Percentiles rank a stretch among this genome's conserved stretches.
Conservation (phyloP, 2,797 vertebrate species). For the Trematomus bernacchii region DNA sequence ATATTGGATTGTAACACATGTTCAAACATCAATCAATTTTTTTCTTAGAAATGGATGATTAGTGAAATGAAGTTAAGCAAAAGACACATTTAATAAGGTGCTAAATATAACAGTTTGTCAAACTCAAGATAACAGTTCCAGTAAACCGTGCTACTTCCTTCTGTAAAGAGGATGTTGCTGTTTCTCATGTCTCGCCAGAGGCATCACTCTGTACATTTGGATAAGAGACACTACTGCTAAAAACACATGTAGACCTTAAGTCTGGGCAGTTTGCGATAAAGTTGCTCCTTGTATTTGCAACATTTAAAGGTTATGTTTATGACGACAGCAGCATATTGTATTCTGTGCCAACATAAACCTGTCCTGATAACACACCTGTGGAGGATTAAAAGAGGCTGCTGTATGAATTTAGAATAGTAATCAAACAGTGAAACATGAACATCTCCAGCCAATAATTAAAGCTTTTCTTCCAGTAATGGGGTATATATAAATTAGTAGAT, state of each 20-base stretch:
- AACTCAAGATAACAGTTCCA: constrained; percentile 15
- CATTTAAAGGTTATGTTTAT: background rate
- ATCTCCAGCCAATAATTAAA: background rate
- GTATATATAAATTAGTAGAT: constrained; percentile 4
- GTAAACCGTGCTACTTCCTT: background rate
- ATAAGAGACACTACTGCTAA: background rate
- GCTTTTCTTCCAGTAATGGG: background rate
- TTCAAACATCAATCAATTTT: too few species aligned
- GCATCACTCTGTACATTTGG: background rate
- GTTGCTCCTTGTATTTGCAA: background rate
- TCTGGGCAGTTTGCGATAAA: background rate
- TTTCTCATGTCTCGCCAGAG: background rate
- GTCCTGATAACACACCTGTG: background rate
- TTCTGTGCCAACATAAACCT: background rate
- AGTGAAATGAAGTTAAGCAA: background rate
- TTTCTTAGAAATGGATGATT: background rate
- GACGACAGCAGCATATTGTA: background rate
- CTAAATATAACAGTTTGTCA: constrained; percentile 14
- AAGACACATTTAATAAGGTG: constrained; percentile 13
- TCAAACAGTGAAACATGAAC: constrained; percentile 1
- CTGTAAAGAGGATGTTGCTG: constrained; percentile 1
- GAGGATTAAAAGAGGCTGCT: background rate
- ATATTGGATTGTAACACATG: too few species aligned
- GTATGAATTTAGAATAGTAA: constrained; percentile 9
- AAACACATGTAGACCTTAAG: constrained; percentile 25